Evolutionary conservation across 2,797 vertebrate species (phyloP).

Genomic region (Rhinogobio ventralis): DNA sequence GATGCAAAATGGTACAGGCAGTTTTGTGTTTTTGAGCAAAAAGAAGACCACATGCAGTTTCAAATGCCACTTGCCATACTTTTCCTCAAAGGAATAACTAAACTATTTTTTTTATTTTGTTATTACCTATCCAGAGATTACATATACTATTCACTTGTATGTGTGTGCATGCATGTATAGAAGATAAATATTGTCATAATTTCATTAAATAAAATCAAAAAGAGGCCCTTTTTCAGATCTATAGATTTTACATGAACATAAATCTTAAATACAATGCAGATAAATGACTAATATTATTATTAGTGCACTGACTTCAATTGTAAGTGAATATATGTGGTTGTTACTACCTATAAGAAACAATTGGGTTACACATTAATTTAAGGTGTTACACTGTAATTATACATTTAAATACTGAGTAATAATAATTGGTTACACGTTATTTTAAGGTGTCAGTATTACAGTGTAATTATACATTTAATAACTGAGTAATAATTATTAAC

Average conservation of each 20-base stretch:
- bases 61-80: conserved; percentile 28
- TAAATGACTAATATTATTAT: not conserved
- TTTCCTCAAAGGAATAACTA: conserved; percentile 35
- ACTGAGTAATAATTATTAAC: not conserved
- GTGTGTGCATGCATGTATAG: not conserved
- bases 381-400: not conserved
- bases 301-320: not conserved
- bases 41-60: conserved; percentile 47
- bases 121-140: not conserved
- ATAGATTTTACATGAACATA: not conserved
- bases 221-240: not conserved
- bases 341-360: not conserved
- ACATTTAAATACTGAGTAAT: not conserved
- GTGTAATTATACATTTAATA: not conserved
- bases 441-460: not conserved
- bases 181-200: not conserved
- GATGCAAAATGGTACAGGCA: conserved; percentile 71
- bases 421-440: not conserved
- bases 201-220: not conserved
- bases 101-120: not conserved
- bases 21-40: conserved; percentile 63
- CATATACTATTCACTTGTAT: not conserved
- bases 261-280: not conserved
- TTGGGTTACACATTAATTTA: not conserved
- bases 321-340: not conserved